Evolutionary conservation across 1,140 invertebrate species (phyloP).

Genomic region (Phthorimaea operculella): DNA sequence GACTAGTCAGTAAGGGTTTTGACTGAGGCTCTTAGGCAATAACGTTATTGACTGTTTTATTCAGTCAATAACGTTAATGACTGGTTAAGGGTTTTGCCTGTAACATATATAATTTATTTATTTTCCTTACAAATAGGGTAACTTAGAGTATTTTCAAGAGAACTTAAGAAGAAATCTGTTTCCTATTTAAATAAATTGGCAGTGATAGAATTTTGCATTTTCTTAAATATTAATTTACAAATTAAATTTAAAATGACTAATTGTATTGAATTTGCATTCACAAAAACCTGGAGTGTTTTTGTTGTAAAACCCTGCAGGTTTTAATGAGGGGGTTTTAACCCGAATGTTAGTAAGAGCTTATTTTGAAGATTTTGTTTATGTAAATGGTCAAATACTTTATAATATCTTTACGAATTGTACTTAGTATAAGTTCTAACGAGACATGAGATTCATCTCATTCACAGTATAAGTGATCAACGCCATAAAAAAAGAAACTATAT

Average conservation of each 20-base stretch:
- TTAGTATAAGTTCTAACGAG: no score
- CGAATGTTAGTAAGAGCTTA: neutral
- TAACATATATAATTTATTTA: slow-evolving; percentile 26
- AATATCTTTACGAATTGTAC: no score
- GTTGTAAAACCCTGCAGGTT: neutral
- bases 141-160: slow-evolving; percentile 31
- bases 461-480: no score
- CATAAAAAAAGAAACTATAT: no score
- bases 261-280: neutral
- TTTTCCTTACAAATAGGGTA: slow-evolving; percentile 22
- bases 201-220: slow-evolving; percentile 20
- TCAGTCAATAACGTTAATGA: no score
- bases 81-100: no score
- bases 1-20: no score
- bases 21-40: no score
- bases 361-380: neutral
- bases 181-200: slow-evolving; percentile 25
- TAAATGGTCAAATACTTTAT: neutral
- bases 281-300: slow-evolving; percentile 15
- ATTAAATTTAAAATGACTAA: slow-evolving; percentile 3
- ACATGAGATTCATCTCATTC: no score
- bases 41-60: no score
- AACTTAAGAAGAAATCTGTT: slow-evolving; percentile 3
- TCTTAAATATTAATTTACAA: slow-evolving; percentile 13
- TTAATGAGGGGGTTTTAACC: neutral